Evolutionary conservation across 2,888 invertebrate species (phyloP).

Genomic region (Euzophera pinguis): DNA sequence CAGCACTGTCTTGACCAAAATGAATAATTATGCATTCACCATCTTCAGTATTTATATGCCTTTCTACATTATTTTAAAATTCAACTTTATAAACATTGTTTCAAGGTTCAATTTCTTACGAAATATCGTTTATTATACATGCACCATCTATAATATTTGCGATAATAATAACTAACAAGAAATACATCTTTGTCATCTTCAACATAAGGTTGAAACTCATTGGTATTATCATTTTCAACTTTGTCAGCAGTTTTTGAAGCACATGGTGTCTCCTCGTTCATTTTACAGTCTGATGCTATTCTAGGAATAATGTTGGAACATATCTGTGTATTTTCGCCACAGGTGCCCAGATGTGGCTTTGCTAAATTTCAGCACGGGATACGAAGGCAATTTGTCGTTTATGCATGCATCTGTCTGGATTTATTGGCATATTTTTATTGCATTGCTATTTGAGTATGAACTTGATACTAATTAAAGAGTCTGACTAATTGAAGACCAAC

Average conservation of each 20-base stretch:
- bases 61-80: neutral
- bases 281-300: constrained; percentile 79
- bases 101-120: neutral
- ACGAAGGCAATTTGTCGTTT: constrained; percentile 57
- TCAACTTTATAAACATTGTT: neutral
- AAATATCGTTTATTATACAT: constrained; percentile 43
- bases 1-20: constrained; percentile 59
- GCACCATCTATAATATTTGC: constrained; percentile 32
- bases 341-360: constrained; percentile 77
- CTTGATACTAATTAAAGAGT: constrained; percentile 61
- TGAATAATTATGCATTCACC: constrained; percentile 66
- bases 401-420: constrained; percentile 55
- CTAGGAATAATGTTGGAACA: constrained; percentile 73
- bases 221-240: constrained; percentile 21
- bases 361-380: constrained; percentile 45
- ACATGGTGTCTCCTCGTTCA: constrained; percentile 69
- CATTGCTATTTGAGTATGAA: constrained; percentile 45
- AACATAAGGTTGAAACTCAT: constrained; percentile 31
- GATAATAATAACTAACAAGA: constrained; percentile 18
- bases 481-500: constrained; percentile 64
- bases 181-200: constrained; percentile 21
- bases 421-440: constrained; percentile 54
- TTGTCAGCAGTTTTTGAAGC: constrained; percentile 62
- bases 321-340: constrained; percentile 67
- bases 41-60: neutral